phyloP scores from a whole-genome alignment of 2,797 vertebrate genomes.

The Megaceryle alcyon region DNA sequence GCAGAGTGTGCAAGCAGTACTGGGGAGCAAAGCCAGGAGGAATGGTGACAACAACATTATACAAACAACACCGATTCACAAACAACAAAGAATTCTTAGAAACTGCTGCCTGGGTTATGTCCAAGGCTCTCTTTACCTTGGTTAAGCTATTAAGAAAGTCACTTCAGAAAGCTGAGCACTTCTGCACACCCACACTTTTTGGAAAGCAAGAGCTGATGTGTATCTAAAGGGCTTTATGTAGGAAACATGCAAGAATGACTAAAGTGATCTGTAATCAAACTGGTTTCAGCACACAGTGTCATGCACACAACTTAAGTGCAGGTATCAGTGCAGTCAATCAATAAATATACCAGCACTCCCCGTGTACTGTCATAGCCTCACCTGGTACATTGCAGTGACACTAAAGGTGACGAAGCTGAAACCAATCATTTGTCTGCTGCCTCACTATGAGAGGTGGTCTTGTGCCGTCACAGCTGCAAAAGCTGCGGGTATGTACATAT shows the following conservation, averaged over 20 bases:
- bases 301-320: fast-evolving
- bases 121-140: conserved; percentile 47
- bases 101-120: conserved; percentile 18
- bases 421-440: neutral
- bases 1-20: conserved; percentile 27
- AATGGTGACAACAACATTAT: neutral
- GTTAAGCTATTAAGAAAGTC: conserved; percentile 50
- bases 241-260: neutral
- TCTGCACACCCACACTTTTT: neutral
- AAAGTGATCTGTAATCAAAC: neutral
- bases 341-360: neutral
- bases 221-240: neutral
- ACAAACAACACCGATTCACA: neutral
- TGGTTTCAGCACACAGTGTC: neutral
- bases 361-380: neutral
- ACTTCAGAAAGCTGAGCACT: neutral
- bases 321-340: neutral
- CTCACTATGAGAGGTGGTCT: neutral
- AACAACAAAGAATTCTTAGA: conserved; percentile 58
- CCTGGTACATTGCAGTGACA: neutral
- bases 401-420: neutral
- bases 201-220: neutral
- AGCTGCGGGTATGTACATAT: fast-evolving
- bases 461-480: neutral
- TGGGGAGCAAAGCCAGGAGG: conserved; percentile 41